phyloP scores from a whole-genome alignment of 1,140 invertebrate species.

The Batillaria attramentaria region DNA sequence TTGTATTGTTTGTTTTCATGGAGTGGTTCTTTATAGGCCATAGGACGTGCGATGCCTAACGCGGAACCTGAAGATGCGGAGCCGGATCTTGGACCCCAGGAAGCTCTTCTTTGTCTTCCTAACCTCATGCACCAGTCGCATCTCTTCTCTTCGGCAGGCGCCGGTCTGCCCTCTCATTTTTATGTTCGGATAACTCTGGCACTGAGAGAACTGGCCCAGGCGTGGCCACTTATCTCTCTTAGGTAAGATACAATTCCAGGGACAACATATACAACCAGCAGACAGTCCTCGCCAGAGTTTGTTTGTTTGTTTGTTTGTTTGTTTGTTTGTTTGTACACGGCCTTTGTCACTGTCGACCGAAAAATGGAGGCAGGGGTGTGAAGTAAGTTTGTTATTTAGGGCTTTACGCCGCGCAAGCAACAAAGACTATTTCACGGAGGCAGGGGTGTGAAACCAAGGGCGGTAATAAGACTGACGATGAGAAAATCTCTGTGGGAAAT shows the following conservation, averaged over 20 bases:
- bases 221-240: conserved; percentile 44
- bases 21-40: background rate
- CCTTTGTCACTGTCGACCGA: too few species aligned
- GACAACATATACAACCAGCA: too few species aligned
- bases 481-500: too few species aligned
- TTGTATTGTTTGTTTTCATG: too few species aligned
- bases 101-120: conserved; percentile 41
- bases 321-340: background rate
- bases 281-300: background rate
- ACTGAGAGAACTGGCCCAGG: conserved; percentile 47
- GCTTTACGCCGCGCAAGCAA: too few species aligned
- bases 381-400: too few species aligned
- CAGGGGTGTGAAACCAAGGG: too few species aligned
- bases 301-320: conserved; percentile 2
- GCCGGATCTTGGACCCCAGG: background rate
- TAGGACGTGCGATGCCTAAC: conserved; percentile 3
- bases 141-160: conserved; percentile 54
- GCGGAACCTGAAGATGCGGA: conserved; percentile 32
- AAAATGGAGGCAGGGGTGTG: too few species aligned
- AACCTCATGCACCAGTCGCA: conserved; percentile 52
- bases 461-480: too few species aligned
- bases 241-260: conserved; percentile 30
- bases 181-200: conserved; percentile 51
- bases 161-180: conserved; percentile 54
- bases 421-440: too few species aligned